Base-by-base conservation (phyloP, 1,140 invertebrate genomes). In the Centruroides sculpturatus region DNA sequence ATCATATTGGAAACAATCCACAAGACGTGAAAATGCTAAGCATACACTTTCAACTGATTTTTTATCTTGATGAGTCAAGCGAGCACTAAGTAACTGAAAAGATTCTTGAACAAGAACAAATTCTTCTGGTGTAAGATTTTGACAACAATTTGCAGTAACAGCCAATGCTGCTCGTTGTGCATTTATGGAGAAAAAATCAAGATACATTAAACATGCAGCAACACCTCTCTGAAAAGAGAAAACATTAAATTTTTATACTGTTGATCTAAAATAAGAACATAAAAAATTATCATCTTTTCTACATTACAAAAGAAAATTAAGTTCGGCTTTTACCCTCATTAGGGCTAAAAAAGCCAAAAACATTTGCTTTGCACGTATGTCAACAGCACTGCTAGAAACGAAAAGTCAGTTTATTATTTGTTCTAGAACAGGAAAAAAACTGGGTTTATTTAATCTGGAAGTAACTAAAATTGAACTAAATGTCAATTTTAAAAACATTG, bases 1-100 rank as follows among this genome's bases (percentile, higher is more conserved):
- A 73, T 98, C 92, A 68, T 86, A 82, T 71, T 97, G 92, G 73
- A 94, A 94, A 73, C 92, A 95, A 69, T 99, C 96, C 1, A 98
- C 92, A 9, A 99, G 78, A 13, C 96, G 82, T 64, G 72, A 75
- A 75, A 99, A 98, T 34, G 94, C 92, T 57, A 93, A 81, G 69
- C 95, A 98, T 6, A 97, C 91, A 71, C 90, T 92, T 71, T 98
- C 96, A 12, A 98, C 90, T 66, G 92, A 94, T 69, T 97, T 98
- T 72, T 98, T 98, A 74, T 99, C 96, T 75, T 92, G 90, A 74
- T 95, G 91, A 3, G 87, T 87, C 2, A 98, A 76, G 71, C 91
- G 80, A 56, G 83, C 85, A 36, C 91, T 91, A 7, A 98, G 76
- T 54, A 95, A 76, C 5, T 88, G 81, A 53, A 98, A 75, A 54